Evolutionary conservation across 1,140 invertebrate species (phyloP).

Genomic region (Caenorhabditis brenneri): DNA sequence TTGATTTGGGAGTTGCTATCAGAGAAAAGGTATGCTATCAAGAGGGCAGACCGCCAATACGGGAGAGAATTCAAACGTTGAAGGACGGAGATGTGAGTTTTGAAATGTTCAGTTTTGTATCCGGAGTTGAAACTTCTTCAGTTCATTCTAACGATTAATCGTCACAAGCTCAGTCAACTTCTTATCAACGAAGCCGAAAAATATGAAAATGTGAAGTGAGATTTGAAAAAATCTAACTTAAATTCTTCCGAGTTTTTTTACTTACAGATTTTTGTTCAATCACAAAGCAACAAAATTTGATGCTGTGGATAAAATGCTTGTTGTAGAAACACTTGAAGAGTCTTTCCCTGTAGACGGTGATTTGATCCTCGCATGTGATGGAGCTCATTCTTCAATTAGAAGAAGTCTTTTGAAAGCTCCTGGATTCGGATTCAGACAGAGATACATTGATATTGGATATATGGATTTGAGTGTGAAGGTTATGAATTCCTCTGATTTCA

Average conservation of each 20-base stretch:
- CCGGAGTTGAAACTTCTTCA: slow-evolving; percentile 73
- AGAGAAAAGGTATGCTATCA: slow-evolving; percentile 54
- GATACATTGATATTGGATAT: slow-evolving; percentile 93
- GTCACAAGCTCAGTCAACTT: slow-evolving; percentile 83
- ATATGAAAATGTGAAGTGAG: slow-evolving; percentile 77
- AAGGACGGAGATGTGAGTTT: slow-evolving; percentile 68
- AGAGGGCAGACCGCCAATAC: not conserved
- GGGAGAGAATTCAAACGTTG: not conserved
- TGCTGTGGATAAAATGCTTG: slow-evolving; percentile 58
- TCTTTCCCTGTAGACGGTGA: slow-evolving; percentile 74
- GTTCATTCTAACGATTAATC: slow-evolving; percentile 89
- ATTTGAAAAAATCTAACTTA: not conserved
- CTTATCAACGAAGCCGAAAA: slow-evolving; percentile 82
- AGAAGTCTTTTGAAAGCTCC: slow-evolving; percentile 75
- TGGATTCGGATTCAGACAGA: slow-evolving; percentile 62
- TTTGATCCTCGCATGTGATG: slow-evolving; percentile 90
- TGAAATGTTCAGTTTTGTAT: not conserved
- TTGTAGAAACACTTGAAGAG: slow-evolving; percentile 73
- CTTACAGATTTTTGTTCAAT: slow-evolving; percentile 78
- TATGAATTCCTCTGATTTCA: not conserved
- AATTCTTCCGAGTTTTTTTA: not conserved
- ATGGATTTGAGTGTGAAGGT: slow-evolving; percentile 79
- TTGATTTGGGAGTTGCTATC: slow-evolving; percentile 72
- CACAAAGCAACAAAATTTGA: slow-evolving; percentile 82
- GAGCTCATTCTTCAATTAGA: slow-evolving; percentile 86